A percentile compares a stretch with the other conserved stretches of the same genome.
Conservation (phyloP, 2,113 vertebrate genomes). For the Butorides virescens region DNA sequence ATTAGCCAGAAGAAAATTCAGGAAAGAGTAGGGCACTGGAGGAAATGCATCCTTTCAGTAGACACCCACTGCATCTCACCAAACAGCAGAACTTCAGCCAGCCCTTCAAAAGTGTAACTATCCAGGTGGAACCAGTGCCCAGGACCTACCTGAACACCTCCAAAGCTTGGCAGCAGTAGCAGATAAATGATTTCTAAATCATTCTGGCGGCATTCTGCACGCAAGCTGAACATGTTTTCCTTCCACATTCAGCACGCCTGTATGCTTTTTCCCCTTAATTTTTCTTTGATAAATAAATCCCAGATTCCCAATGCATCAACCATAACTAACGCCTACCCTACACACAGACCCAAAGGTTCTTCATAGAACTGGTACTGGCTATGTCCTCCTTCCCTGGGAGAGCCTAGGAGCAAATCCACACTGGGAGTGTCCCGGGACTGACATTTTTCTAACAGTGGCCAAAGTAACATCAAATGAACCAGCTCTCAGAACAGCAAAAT, state of each 20-base stretch:
- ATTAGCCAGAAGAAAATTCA: not conserved
- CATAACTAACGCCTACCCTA: not conserved
- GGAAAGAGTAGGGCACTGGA: not conserved
- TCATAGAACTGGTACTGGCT: fast-evolving
- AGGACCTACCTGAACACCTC: not conserved
- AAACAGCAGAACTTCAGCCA: not conserved
- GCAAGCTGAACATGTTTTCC: not conserved
- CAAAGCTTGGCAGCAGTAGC: not conserved
- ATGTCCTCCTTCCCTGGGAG: not conserved
- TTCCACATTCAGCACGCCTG: fast-evolving
- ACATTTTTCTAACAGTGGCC: not conserved
- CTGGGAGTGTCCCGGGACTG: not conserved
- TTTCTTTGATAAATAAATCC: not conserved
- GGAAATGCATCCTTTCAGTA: not conserved
- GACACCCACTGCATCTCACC: not conserved
- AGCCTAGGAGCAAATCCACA: not conserved
- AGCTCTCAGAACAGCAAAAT: not conserved
- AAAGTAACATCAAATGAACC: not conserved
- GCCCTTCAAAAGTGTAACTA: not conserved
- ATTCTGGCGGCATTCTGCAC: not conserved
- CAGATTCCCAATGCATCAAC: not conserved
- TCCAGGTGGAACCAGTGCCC: not conserved
- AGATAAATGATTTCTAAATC: not conserved
- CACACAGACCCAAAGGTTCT: not conserved
- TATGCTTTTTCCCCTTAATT: not conserved